These are phyloP conservation scores for Amblyopsis rosae DNA, from an alignment of 2,113 vertebrate genomes.

Conservation along the genomic window DNA sequence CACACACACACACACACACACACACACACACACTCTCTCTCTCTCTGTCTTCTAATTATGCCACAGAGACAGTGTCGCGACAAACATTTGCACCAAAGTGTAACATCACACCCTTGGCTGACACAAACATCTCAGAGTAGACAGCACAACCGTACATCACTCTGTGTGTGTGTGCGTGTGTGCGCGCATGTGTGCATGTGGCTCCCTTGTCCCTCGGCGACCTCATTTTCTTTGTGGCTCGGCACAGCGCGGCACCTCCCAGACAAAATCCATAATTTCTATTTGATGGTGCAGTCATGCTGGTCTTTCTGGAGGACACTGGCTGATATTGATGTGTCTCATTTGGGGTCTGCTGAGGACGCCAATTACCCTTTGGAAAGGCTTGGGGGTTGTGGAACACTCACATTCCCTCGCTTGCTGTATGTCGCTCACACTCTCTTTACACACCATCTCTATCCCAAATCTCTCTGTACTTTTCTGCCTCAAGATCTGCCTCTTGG, in stretches of 20 bases:
- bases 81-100: constrained; percentile 9
- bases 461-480: constrained; percentile 1
- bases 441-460: background rate
- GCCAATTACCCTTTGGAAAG: constrained; percentile 75
- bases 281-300: constrained; percentile 71
- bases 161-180: background rate
- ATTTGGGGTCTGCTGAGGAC: constrained; percentile 69
- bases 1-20: background rate
- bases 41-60: background rate
- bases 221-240: constrained; percentile 69
- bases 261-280: constrained; percentile 80
- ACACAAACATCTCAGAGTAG: constrained; percentile 21
- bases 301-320: constrained; percentile 65
- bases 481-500: constrained; percentile 1
- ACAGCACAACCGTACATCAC: constrained; percentile 3
- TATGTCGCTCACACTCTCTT: constrained; percentile 29
- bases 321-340: constrained; percentile 75
- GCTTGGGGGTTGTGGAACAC: constrained; percentile 57
- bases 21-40: background rate
- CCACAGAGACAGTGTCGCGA: background rate
- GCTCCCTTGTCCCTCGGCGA: constrained; percentile 44
- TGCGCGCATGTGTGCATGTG: constrained; percentile 19
- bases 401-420: constrained; percentile 24
- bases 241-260: constrained; percentile 53
- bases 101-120: background rate